A percentile compares a stretch with the other conserved stretches of the same genome.
Conservation (phyloP, 2,113 vertebrate species). For the zebrafish (Danio rerio) region DNA sequence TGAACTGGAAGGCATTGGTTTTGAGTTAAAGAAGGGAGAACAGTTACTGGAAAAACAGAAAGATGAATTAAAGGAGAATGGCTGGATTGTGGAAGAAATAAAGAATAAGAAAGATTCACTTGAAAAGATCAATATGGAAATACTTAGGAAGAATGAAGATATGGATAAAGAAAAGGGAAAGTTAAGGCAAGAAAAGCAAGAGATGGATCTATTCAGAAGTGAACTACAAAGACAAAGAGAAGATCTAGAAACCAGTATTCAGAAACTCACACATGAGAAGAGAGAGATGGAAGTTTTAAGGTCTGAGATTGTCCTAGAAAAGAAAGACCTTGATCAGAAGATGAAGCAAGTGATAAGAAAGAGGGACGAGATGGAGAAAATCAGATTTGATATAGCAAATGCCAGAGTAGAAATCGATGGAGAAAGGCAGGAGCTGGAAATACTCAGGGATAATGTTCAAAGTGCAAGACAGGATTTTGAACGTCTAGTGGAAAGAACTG, state of each 20-base stretch:
- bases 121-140: background rate
- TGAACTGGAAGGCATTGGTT: constrained; percentile 20
- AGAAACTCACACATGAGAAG: constrained; percentile 51
- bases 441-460: constrained; percentile 21
- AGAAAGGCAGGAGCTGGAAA: constrained; percentile 29
- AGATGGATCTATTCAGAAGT: constrained; percentile 45
- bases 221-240: constrained; percentile 52
- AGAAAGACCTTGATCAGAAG: constrained; percentile 51
- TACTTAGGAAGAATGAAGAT: constrained; percentile 8
- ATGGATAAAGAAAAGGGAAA: constrained; percentile 39
- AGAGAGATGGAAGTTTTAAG: constrained; percentile 57
- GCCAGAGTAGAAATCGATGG: constrained; percentile 37
- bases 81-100: background rate
- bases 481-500: constrained; percentile 15
- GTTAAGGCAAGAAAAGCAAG: constrained; percentile 37
- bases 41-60: constrained; percentile 28
- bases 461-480: constrained; percentile 48
- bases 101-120: constrained; percentile 15
- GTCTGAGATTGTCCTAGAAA: constrained; percentile 57
- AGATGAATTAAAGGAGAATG: constrained; percentile 19
- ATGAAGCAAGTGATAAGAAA: constrained; percentile 54
- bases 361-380: constrained; percentile 41
- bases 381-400: constrained; percentile 37
- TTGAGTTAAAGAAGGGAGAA: constrained; percentile 2
- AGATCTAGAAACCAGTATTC: constrained; percentile 47